Percentiles rank a stretch among this genome's conserved stretches.
These are phyloP conservation scores for Ctenoplectra terminalis DNA, from an alignment of 1,140 invertebrate genomes.

Conservation along the genomic window DNA sequence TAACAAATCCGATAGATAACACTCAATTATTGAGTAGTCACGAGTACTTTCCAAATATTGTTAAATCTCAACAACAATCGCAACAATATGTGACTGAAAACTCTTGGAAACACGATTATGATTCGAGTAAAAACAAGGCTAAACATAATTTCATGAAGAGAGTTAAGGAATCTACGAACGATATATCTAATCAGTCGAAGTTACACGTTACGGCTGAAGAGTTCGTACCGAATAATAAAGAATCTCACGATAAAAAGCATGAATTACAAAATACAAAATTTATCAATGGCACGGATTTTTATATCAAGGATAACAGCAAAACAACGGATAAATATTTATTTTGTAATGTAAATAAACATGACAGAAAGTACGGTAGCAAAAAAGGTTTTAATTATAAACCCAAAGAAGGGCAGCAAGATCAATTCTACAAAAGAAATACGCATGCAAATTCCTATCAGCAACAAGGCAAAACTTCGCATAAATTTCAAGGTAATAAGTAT, in stretches of 20 bases:
- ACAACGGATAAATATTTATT: conserved; percentile 26
- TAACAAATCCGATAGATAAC: not conserved
- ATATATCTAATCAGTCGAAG: conserved; percentile 65
- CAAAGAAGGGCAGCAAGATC: conserved; percentile 44
- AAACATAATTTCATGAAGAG: conserved; percentile 1
- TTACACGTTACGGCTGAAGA: conserved; percentile 73
- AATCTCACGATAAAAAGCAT: not conserved
- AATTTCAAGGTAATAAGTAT: conserved; percentile 68
- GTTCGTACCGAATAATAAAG: conserved; percentile 57
- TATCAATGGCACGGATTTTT: not conserved
- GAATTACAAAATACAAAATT: not conserved
- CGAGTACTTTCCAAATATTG: conserved; percentile 3
- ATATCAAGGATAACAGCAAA: not conserved
- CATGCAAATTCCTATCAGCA: conserved; percentile 56
- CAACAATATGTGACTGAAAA: conserved; percentile 14
- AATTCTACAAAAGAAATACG: conserved; percentile 18
- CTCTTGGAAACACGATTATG: conserved; percentile 39
- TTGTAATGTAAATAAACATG: conserved; percentile 37
- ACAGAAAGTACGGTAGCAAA: conserved; percentile 63
- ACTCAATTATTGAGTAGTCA: not conserved
- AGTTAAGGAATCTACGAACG: not conserved
- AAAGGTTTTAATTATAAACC: conserved; percentile 52
- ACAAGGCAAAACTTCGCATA: conserved; percentile 54
- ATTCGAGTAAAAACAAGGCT: conserved; percentile 27
- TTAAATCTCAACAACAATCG: conserved; percentile 8